These are phyloP conservation scores for Epistrophe eligans DNA, from an alignment of 2,888 invertebrate species.

Conservation along the genomic window DNA sequence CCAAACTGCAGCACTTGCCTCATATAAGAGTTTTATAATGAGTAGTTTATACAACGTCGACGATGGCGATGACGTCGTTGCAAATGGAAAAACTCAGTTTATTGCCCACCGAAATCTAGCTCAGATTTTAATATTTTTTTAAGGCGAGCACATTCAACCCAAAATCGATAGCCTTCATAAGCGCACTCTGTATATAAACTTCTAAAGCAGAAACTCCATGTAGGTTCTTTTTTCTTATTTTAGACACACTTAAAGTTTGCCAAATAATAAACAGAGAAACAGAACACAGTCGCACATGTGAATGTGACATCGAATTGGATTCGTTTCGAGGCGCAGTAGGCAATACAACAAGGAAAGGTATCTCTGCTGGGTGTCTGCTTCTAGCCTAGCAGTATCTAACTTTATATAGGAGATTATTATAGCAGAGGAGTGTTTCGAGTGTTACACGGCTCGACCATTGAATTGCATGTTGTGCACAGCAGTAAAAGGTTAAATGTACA, in stretches of 20 bases:
- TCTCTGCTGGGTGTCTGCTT: conserved; percentile 13
- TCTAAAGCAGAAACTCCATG: background rate
- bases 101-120: conserved; percentile 38
- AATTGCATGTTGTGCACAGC: conserved; percentile 66
- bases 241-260: conserved; percentile 24
- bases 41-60: conserved; percentile 4
- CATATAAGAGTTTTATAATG: background rate
- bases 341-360: conserved; percentile 3
- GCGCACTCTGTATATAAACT: background rate
- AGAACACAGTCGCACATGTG: conserved; percentile 28
- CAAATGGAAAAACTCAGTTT: conserved; percentile 25
- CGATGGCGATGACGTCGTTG: background rate
- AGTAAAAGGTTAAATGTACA: conserved; percentile 71
- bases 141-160: conserved; percentile 39
- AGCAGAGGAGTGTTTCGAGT: conserved; percentile 57
- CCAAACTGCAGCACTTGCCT: background rate
- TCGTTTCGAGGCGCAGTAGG: conserved; percentile 67
- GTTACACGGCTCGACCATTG: conserved; percentile 66
- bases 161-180: conserved; percentile 28
- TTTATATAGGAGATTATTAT: background rate
- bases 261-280: conserved; percentile 35
- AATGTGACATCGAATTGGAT: conserved; percentile 72
- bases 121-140: conserved; percentile 16
- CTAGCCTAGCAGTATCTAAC: conserved; percentile 15
- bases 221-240: conserved; percentile 28